Base-by-base conservation (phyloP, 37 sponge, comb jelly and placozoan genomes). In the Beroe ovata region DNA sequence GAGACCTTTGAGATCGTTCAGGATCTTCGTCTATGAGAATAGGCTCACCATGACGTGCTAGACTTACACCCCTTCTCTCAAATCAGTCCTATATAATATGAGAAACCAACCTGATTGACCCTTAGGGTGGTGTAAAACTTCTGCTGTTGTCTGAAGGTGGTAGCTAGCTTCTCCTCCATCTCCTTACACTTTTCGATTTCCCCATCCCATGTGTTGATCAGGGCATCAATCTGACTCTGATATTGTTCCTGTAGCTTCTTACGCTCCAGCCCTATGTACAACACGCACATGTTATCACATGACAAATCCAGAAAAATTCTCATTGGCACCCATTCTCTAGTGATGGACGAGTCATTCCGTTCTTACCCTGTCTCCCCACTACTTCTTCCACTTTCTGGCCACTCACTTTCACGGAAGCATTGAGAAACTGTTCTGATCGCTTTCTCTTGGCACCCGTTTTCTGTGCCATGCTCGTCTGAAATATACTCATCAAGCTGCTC, bases 221-320 rank as follows among this genome's bases (percentile, higher is more conserved):
- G n/a, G 21, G 84, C 25, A 28, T 39, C 42, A 1, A 77, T 36
- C 84, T 77, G 54, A 2, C 19, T n/a, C 28, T 77, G 84, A 20
- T 77, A 77, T 40, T 77, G 42, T 54, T 77, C 84, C n/a, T 42
- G 54, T 36, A 77, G 54, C 47, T 77, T 77, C 54, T 40, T 77
- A 32, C 54, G 42, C 22, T 77, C 54, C 26, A 23, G 19, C n/a
- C 84, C 84, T 77, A 54, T 47, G 54, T n/a, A n/a, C n/a, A n/a
- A n/a, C n/a, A n/a, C n/a, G n/a, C n/a, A n/a, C n/a, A n/a, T n/a
- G n/a, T n/a, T n/a, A n/a, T n/a, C n/a, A n/a, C n/a, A n/a, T n/a
- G n/a, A n/a, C n/a, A n/a, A n/a, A n/a, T n/a, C n/a, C n/a, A n/a
- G n/a, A n/a, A n/a, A n/a, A n/a, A n/a, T n/a, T n/a, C n/a, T n/a